phyloP scores from a whole-genome alignment of 2,888 invertebrate genomes.

The Sussaba pulchella region DNA sequence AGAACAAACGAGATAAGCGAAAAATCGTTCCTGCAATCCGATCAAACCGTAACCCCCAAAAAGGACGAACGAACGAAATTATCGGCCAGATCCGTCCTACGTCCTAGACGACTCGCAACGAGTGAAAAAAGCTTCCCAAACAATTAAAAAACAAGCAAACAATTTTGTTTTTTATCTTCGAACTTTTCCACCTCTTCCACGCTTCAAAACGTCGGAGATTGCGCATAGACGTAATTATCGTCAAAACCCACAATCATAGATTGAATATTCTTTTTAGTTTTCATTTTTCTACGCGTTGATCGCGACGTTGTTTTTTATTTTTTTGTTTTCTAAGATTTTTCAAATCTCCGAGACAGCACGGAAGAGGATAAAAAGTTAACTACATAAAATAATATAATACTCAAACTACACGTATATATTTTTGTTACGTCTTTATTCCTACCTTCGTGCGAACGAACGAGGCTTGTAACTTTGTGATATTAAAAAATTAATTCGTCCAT shows the following conservation, averaged over 20 bases:
- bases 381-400: too few relatives aligned
- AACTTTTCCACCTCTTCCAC: too few relatives aligned
- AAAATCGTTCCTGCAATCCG: neutral
- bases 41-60: too few relatives aligned
- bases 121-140: too few relatives aligned
- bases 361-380: neutral
- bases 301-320: neutral
- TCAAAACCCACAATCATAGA: neutral
- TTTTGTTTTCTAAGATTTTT: neutral
- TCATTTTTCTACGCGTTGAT: neutral
- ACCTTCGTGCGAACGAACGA: neutral
- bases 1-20: neutral
- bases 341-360: neutral
- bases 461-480: conserved; percentile 54
- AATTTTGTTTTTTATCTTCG: neutral
- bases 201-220: neutral
- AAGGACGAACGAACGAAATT: neutral
- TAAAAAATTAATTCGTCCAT: conserved; percentile 46
- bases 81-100: neutral
- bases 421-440: conserved; percentile 27
- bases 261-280: neutral
- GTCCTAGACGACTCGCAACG: neutral
- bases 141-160: neutral
- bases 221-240: neutral
- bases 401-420: conserved; percentile 12